Base-by-base conservation (phyloP, 2,797 vertebrate species). In the Xenentodon cancila region DNA sequence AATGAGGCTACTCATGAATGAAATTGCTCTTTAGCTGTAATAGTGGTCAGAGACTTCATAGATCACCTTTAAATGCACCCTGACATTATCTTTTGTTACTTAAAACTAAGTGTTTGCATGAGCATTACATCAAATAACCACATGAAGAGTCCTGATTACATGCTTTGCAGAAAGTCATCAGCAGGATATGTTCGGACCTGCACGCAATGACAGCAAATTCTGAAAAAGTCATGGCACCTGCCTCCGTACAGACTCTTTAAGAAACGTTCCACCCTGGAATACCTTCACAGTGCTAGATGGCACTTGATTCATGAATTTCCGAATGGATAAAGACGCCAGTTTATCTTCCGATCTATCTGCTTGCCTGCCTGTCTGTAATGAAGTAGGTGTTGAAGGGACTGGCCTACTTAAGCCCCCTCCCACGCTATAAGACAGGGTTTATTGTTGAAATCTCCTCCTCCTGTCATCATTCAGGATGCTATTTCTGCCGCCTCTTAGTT, bases 401-500 rank as follows among this genome's bases (percentile, higher is more conserved):
- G 15, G 16, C 48, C 48, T 46, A 25, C 60, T 63, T 17, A 32
- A 30, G 19, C 68, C 52, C 9, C 37, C 52, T 45, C 17, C 43
- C 19, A 27, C 37, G 34, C 32, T 25, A 21, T 37, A 43, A 49
- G 47, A 68, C 64, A 42, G 37, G 7, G 49, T 19, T 54, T 16
- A 52, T 64, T 63, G 61, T 66, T 57, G 44, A 75, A 75, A 60
- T 34, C 21, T 56, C 25, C 37, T 40, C 37, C 37, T 40, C 20
- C 18, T 65, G 44, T 71, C 70, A 61, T 59, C 55, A 56, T 20
- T 44, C 50, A 67, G 57, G 63, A 73, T 69, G 49, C 51, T 20
- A 48, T 53, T 52, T 34, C 52, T 61, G 13, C 37, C 13, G 37
- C 37, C 37, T 22, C 18, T 21, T 52, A 16, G 25, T 59, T 65